Conservation (phyloP, 2,888 invertebrate genomes). For the Melanchra persicariae region DNA sequence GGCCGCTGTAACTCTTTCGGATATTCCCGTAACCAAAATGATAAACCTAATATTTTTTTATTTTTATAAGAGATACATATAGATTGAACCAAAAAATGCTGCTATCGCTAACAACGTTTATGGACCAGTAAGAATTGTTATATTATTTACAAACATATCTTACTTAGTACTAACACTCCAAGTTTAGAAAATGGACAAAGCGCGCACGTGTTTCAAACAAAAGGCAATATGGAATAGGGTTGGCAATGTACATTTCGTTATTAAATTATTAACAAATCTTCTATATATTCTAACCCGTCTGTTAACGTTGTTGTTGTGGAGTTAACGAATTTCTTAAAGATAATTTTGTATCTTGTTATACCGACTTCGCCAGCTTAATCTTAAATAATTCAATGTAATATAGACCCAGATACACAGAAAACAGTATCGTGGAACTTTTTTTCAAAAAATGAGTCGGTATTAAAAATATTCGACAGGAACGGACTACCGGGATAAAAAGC, state of each 20-base stretch:
- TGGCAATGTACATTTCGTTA: constrained; percentile 30
- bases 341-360: too few species aligned
- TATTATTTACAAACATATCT: constrained; percentile 49
- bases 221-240: constrained; percentile 60
- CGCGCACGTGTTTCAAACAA: constrained; percentile 61
- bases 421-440: not conserved
- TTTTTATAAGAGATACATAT: too few species aligned
- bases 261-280: constrained; percentile 24
- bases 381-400: too few species aligned
- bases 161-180: constrained; percentile 49
- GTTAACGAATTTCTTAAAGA: constrained; percentile 4
- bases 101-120: constrained; percentile 4
- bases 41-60: too few species aligned
- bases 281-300: constrained; percentile 16
- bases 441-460: not conserved
- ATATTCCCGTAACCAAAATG: too few species aligned
- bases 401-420: not conserved
- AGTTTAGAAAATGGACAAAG: constrained; percentile 64
- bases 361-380: too few species aligned
- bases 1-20: not conserved
- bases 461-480: not conserved
- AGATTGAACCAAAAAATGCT: not conserved
- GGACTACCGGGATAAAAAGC: not conserved
- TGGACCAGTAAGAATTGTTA: constrained; percentile 23
- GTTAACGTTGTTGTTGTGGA: constrained; percentile 1